Base-by-base conservation (phyloP, 1,140 invertebrate species). In the Diuraphis noxia region DNA sequence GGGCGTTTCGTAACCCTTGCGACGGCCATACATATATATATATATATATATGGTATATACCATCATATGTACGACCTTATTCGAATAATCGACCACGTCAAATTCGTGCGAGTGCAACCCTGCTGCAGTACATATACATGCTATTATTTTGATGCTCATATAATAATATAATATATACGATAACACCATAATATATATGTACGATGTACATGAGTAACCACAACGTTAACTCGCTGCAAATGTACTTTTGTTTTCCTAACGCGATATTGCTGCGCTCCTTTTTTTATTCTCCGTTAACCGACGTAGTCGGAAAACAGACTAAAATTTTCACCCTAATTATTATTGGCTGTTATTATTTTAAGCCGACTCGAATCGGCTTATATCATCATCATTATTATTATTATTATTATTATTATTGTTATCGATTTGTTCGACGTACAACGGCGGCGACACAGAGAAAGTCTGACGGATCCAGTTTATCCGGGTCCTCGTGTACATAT, bases 31-130 rank as follows among this genome's bases (percentile, higher is more conserved):
- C 79, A 38, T 30, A 56, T 56, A 56, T 9, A 56, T 19, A 81
- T 38, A 40, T 41, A 30, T 30, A n/a, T 30, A 40, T 81, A 25
- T 3, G 77, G n/a, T n/a, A n/a, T n/a, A n/a, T n/a, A n/a, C n/a
- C n/a, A n/a, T n/a, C 30, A n/a, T 63, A 8, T 81, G 25, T 30
- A 43, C 19, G 19, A 82, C 21, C 79, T 72, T 79, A 38, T 86
- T 36, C 43, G 85, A 86, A 86, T 86, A 86, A 86, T 86, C 85
- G 85, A 52, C 85, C 85, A 86, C 85, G 85, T 86, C 85, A 52
- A 86, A 52, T 52, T 86, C n/a, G 2, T 52, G 46, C 23, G 38
- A 34, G 40, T 43, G 17, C 84, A 17, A 17, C 84, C n/a, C 46
- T 8, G 38, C 19, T 86, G 21, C 41, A 43, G 41, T 43, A 43